A percentile compares a stretch with the other conserved stretches of the same genome.
Evolutionary conservation across 2,113 vertebrate species (phyloP).

Genomic region (Crotophaga sulcirostris): DNA sequence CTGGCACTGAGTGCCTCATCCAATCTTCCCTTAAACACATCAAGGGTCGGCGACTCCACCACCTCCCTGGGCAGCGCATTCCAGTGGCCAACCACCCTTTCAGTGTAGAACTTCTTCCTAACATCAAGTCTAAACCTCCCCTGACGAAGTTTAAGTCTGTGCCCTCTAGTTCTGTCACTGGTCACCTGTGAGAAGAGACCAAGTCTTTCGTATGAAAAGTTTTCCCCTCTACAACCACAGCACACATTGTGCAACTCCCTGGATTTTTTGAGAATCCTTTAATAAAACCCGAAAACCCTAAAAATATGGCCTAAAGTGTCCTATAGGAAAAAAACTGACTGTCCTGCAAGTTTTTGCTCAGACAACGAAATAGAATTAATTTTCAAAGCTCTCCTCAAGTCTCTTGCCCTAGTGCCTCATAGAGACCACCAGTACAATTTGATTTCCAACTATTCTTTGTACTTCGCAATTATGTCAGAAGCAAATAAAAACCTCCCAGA

Average conservation of each 20-base stretch:
- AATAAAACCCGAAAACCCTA: neutral
- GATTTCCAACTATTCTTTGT: neutral
- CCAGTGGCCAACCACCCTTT: too few relatives aligned
- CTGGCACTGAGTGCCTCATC: too few relatives aligned
- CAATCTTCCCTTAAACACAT: too few relatives aligned
- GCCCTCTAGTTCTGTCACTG: too few relatives aligned
- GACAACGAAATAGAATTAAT: neutral
- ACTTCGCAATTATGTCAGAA: neutral
- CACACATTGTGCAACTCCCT: neutral
- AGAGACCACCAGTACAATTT: neutral
- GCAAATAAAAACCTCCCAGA: neutral
- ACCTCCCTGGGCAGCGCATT: too few relatives aligned
- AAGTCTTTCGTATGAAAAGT: neutral
- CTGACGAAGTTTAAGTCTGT: too few relatives aligned
- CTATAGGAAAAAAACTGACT: neutral
- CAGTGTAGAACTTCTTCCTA: too few relatives aligned
- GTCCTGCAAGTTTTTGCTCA: neutral
- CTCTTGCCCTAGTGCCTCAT: neutral
- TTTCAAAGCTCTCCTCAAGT: neutral
- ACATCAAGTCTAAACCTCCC: too few relatives aligned
- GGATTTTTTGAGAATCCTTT: neutral
- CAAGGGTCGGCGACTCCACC: too few relatives aligned
- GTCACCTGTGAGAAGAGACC: too few relatives aligned
- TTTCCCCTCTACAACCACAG: neutral
- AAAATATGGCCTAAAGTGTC: neutral